phyloP scores from a whole-genome alignment of 2,888 invertebrate species.

The Leucophenga maculata region DNA sequence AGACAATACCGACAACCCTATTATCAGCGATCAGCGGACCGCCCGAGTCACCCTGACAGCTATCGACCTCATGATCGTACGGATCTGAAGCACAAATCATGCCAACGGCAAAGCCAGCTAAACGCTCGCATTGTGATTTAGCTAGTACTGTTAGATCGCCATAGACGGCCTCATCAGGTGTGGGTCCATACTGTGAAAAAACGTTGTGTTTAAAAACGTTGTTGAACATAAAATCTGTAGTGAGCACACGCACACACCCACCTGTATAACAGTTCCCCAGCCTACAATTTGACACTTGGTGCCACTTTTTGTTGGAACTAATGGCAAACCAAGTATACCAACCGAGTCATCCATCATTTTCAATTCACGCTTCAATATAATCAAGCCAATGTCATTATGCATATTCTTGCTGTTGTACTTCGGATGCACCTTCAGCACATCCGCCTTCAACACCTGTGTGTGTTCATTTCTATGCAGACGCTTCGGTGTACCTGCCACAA shows the following conservation, averaged over 20 bases:
- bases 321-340: too few relatives aligned
- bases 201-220: background rate
- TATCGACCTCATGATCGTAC: slow-evolving; percentile 43
- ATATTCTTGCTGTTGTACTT: too few relatives aligned
- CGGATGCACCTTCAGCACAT: too few relatives aligned
- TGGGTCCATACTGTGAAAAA: slow-evolving; percentile 44
- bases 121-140: slow-evolving; percentile 28
- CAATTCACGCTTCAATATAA: too few relatives aligned
- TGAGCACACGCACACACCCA: slow-evolving; percentile 23
- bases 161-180: slow-evolving; percentile 50
- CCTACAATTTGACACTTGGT: slow-evolving; percentile 47
- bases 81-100: slow-evolving; percentile 27
- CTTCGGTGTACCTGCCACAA: slow-evolving; percentile 47
- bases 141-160: slow-evolving; percentile 43
- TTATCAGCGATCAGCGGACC: slow-evolving; percentile 52
- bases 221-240: background rate
- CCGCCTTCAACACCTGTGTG: too few relatives aligned
- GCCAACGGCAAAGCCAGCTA: slow-evolving; percentile 23
- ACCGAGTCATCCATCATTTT: too few relatives aligned
- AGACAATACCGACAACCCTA: slow-evolving; percentile 51
- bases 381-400: too few relatives aligned
- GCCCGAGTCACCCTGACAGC: slow-evolving; percentile 60
- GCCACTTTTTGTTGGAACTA: too few relatives aligned
- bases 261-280: slow-evolving; percentile 55
- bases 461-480: slow-evolving; percentile 33